These are phyloP conservation scores for Eira barbara DNA, from an alignment of 2,113 vertebrate species.

Conservation along the genomic window DNA sequence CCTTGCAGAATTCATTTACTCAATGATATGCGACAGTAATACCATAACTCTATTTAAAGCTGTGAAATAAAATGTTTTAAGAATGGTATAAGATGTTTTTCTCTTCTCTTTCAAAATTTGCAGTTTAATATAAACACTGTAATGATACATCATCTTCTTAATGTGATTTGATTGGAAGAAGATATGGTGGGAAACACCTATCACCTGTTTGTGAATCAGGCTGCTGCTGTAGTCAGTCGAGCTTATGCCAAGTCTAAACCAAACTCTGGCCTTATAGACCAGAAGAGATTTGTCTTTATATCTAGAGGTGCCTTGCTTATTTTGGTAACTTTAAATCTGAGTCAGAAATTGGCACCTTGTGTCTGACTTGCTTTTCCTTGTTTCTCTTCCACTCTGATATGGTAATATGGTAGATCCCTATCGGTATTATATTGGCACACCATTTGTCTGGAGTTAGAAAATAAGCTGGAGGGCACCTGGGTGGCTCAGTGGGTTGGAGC, in stretches of 20 bases:
- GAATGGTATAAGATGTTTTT: slow-evolving; percentile 1
- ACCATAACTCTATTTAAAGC: not conserved
- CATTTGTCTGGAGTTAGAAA: not conserved
- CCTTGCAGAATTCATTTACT: slow-evolving; percentile 69
- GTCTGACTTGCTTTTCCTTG: not conserved
- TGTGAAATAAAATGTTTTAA: slow-evolving; percentile 25
- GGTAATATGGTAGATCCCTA: slow-evolving; percentile 12
- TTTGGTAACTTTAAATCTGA: slow-evolving; percentile 38
- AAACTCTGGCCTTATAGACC: not conserved
- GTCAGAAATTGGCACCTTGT: slow-evolving; percentile 31
- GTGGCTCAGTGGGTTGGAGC: too few relatives aligned
- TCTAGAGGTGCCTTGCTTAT: slow-evolving; percentile 13
- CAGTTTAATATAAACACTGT: slow-evolving; percentile 35
- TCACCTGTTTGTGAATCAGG: not conserved
- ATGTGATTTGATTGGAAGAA: not conserved
- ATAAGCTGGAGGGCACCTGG: not conserved
- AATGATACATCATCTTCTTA: not conserved
- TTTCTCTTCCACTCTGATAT: not conserved
- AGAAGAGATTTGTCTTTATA: slow-evolving; percentile 12
- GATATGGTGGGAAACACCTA: not conserved
- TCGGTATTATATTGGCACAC: not conserved
- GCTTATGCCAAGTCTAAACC: slow-evolving; percentile 29
- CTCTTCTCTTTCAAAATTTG: not conserved
- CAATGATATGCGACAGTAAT: slow-evolving; percentile 1
- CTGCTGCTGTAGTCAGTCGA: not conserved